These are phyloP conservation scores for Lophotis ruficrista DNA, from an alignment of 2,113 vertebrate genomes.

Conservation along the genomic window DNA sequence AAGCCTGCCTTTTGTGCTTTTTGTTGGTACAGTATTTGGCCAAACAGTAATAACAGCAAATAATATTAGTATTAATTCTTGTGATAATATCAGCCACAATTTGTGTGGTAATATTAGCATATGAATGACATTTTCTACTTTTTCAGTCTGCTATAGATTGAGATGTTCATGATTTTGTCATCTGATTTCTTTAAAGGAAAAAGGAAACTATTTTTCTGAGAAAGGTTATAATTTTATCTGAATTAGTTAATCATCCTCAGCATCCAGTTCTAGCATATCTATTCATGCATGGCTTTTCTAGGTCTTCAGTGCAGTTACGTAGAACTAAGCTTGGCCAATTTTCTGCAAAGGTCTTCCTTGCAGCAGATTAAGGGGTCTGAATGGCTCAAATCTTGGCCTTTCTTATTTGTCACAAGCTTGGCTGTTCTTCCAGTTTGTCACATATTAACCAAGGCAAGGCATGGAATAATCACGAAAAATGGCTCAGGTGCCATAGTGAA, in stretches of 20 bases:
- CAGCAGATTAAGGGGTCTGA: not conserved
- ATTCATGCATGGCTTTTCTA: not conserved
- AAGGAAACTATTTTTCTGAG: not conserved
- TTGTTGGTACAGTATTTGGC: not conserved
- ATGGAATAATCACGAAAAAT: fast-evolving
- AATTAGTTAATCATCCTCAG: not conserved
- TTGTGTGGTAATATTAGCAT: not conserved
- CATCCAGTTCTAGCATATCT: not conserved
- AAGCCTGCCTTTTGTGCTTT: not conserved
- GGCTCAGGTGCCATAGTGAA: not conserved
- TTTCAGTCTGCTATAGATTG: not conserved
- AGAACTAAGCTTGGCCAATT: not conserved
- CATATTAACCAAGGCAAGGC: not conserved
- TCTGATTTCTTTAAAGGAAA: not conserved
- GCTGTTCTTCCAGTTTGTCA: not conserved
- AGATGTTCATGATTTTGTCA: not conserved
- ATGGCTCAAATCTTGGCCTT: not conserved
- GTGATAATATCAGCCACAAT: not conserved
- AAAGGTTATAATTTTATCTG: not conserved
- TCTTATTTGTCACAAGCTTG: not conserved
- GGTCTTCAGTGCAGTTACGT: not conserved
- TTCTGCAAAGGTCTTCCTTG: not conserved
- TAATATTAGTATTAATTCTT: not conserved
- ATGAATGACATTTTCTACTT: not conserved
- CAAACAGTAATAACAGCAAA: not conserved